Evolutionary conservation across 1,140 invertebrate species (phyloP).

Genomic region (Planococcus citri): DNA sequence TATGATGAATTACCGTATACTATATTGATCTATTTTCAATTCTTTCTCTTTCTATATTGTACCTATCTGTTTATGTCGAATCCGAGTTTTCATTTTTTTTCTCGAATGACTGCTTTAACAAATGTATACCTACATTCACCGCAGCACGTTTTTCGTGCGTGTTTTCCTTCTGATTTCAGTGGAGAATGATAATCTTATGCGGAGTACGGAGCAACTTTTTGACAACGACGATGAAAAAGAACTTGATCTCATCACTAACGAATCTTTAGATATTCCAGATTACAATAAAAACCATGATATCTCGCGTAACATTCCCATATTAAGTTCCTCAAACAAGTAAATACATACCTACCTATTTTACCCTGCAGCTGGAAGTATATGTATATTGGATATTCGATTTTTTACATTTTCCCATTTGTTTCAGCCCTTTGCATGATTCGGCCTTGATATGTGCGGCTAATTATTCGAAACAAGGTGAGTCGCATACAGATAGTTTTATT

Average conservation of each 20-base stretch:
- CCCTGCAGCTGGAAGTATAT: too few species aligned
- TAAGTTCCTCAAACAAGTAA: constrained; percentile 10
- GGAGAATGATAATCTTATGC: neutral
- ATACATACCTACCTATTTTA: too few species aligned
- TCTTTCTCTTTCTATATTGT: too few species aligned
- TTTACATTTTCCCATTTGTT: neutral
- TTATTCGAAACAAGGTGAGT: neutral
- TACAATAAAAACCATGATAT: constrained; percentile 1
- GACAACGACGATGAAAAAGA: constrained; percentile 2
- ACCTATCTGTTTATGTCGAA: too few species aligned
- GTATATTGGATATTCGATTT: too few species aligned
- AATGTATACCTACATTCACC: too few species aligned
- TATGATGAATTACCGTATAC: too few species aligned
- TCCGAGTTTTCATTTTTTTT: too few species aligned
- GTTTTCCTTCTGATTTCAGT: neutral
- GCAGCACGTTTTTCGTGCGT: too few species aligned
- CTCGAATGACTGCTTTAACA: too few species aligned
- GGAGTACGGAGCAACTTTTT: neutral
- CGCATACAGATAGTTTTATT: too few species aligned
- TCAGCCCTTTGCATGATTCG: neutral
- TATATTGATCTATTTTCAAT: too few species aligned
- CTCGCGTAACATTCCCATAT: neutral
- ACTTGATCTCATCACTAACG: constrained; percentile 6
- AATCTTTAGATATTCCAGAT: constrained; percentile 17
- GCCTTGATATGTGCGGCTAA: neutral